These are phyloP conservation scores for Chiloscyllium punctatum DNA, from an alignment of 2,797 vertebrate genomes.

Conservation along the genomic window DNA sequence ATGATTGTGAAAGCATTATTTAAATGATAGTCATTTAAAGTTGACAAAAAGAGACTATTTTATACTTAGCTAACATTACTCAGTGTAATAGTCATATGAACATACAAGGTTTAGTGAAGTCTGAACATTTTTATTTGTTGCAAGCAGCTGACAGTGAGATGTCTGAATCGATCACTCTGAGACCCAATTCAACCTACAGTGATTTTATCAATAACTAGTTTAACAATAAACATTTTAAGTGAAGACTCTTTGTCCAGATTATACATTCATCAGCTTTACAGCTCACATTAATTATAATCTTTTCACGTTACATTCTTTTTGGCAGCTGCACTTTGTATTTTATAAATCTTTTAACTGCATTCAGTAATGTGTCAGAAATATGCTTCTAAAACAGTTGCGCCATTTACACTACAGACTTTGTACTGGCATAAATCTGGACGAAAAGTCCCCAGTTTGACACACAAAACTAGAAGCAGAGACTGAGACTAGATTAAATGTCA, in stretches of 20 bases:
- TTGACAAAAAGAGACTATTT: neutral
- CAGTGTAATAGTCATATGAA: neutral
- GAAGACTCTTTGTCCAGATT: slow-evolving; percentile 8
- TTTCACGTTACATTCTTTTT: slow-evolving; percentile 23
- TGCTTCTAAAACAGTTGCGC: slow-evolving; percentile 29
- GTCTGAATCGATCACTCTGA: slow-evolving; percentile 1
- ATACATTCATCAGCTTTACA: slow-evolving; percentile 31
- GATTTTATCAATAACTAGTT: neutral
- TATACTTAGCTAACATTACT: neutral
- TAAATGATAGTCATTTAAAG: neutral
- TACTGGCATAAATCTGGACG: neutral
- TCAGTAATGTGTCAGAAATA: slow-evolving; percentile 20
- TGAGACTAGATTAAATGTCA: neutral
- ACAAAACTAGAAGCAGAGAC: neutral
- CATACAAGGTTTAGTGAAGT: neutral
- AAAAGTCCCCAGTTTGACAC: slow-evolving; percentile 13
- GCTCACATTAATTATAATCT: slow-evolving; percentile 14
- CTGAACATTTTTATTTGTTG: slow-evolving; percentile 18
- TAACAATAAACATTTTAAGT: slow-evolving; percentile 12
- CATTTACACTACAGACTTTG: neutral
- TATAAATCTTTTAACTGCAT: slow-evolving; percentile 36
- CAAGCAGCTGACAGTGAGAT: neutral
- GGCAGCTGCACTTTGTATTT: slow-evolving; percentile 16
- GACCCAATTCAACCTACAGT: slow-evolving; percentile 7
- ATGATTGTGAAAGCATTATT: neutral